Evolutionary conservation across 2,888 invertebrate species (phyloP).

Genomic region (Cylindroiulus punctatus): DNA sequence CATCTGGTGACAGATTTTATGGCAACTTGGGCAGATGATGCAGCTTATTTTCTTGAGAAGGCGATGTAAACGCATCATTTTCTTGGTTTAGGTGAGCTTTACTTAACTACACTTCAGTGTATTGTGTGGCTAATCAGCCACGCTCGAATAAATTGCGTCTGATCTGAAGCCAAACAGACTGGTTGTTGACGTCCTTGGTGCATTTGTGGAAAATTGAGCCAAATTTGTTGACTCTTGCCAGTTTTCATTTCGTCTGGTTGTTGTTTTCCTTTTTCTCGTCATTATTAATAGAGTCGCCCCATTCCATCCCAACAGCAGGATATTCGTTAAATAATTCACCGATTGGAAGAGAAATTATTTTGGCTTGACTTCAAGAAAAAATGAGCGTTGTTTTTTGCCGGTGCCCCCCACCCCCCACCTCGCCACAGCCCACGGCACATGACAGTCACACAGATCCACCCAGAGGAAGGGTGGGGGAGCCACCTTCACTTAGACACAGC

Average conservation of each 20-base stretch:
- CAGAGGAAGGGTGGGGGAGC: slow-evolving; percentile 29
- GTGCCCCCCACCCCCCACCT: background rate
- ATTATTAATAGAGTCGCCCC: slow-evolving; percentile 22
- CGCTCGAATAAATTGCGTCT: too few species aligned
- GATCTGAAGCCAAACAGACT: too few species aligned
- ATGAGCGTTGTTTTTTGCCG: background rate
- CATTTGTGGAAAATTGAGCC: background rate
- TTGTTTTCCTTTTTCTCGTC: slow-evolving; percentile 24
- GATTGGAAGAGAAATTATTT: slow-evolving; percentile 37
- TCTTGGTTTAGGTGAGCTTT: too few species aligned
- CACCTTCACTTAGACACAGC: slow-evolving; percentile 23
- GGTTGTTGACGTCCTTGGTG: too few species aligned
- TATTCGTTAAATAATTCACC: slow-evolving; percentile 42
- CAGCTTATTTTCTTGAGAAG: too few species aligned
- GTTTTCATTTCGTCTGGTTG: slow-evolving; percentile 16
- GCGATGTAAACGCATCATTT: too few species aligned
- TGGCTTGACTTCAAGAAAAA: slow-evolving; percentile 28
- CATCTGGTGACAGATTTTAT: too few species aligned
- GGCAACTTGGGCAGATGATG: too few species aligned
- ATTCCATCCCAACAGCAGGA: background rate
- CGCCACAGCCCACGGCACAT: slow-evolving; percentile 4
- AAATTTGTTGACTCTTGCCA: background rate
- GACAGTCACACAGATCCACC: slow-evolving; percentile 37
- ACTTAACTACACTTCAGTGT: too few species aligned
- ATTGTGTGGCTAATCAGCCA: too few species aligned